Conservation (phyloP, 2,888 invertebrate genomes). For the Perizoma affinitatum region DNA sequence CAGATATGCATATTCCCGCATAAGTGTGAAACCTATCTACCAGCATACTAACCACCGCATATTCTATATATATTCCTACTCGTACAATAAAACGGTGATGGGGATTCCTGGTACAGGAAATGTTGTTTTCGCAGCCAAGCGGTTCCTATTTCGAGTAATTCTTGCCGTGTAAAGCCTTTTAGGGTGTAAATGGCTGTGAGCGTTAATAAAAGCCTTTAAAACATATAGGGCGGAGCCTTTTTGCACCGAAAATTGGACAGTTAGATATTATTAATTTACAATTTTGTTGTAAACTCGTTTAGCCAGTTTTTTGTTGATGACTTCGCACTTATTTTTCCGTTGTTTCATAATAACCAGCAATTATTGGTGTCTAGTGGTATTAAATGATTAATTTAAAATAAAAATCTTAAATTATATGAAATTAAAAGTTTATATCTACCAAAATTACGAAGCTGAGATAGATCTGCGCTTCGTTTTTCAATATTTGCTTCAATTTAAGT, state of each 20-base stretch:
- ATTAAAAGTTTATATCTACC: constrained; percentile 2
- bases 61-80: constrained; percentile 28
- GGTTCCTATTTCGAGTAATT: constrained; percentile 43
- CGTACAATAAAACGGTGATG: constrained; percentile 58
- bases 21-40: too few species aligned
- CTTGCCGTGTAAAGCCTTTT: constrained; percentile 37
- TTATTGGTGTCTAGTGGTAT: too few species aligned
- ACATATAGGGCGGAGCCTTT: constrained; percentile 18
- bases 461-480: constrained; percentile 4
- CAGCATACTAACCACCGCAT: constrained; percentile 1
- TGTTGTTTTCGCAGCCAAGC: constrained; percentile 50
- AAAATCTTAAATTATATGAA: too few species aligned
- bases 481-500: constrained; percentile 24
- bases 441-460: background rate
- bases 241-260: background rate
- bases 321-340: too few species aligned
- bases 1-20: too few species aligned
- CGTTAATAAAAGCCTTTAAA: constrained; percentile 36
- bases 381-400: too few species aligned
- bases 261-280: too few species aligned
- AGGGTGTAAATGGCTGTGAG: constrained; percentile 37
- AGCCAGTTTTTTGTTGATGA: too few species aligned
- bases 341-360: too few species aligned
- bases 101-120: constrained; percentile 61
- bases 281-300: too few species aligned